Evolutionary conservation across 2,888 invertebrate genomes (phyloP).

Genomic region (Drosophila borborema): DNA sequence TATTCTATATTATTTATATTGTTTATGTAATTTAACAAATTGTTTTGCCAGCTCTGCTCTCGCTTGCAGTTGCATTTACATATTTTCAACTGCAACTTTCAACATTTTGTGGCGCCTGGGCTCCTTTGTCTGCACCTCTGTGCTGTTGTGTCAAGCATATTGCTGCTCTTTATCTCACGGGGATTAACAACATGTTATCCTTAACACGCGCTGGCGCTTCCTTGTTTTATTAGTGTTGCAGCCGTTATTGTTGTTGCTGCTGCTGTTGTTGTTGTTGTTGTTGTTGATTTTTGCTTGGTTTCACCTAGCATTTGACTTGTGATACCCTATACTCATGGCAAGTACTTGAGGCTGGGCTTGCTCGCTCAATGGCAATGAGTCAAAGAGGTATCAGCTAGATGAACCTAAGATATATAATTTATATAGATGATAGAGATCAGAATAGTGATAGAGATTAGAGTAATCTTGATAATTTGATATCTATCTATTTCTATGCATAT

Average conservation of each 20-base stretch:
- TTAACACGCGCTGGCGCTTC: conserved; percentile 64
- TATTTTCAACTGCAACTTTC: conserved; percentile 45
- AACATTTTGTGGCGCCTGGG: conserved; percentile 22
- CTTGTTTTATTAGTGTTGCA: conserved; percentile 42
- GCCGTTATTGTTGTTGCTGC: conserved; percentile 39
- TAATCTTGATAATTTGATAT: neutral
- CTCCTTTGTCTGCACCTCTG: conserved; percentile 1
- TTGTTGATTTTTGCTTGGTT: conserved; percentile 65
- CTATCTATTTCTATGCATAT: neutral
- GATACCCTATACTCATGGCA: neutral
- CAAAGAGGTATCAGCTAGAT: neutral
- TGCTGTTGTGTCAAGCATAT: conserved; percentile 45
- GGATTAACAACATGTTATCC: conserved; percentile 78
- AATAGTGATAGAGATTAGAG: too few relatives aligned
- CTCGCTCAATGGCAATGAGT: rapidly evolving
- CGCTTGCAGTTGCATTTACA: conserved; percentile 9
- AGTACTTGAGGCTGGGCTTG: neutral
- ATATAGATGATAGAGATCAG: neutral
- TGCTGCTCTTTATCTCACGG: conserved; percentile 76
- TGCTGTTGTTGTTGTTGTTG: conserved; percentile 36
- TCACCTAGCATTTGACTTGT: conserved; percentile 23
- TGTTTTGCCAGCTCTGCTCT: too few relatives aligned
- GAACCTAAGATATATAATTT: neutral
- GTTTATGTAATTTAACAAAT: too few relatives aligned
- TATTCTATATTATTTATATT: too few relatives aligned